These are phyloP conservation scores for Vicugna pacos DNA, from an alignment of 2,113 vertebrate species.

Conservation along the genomic window DNA sequence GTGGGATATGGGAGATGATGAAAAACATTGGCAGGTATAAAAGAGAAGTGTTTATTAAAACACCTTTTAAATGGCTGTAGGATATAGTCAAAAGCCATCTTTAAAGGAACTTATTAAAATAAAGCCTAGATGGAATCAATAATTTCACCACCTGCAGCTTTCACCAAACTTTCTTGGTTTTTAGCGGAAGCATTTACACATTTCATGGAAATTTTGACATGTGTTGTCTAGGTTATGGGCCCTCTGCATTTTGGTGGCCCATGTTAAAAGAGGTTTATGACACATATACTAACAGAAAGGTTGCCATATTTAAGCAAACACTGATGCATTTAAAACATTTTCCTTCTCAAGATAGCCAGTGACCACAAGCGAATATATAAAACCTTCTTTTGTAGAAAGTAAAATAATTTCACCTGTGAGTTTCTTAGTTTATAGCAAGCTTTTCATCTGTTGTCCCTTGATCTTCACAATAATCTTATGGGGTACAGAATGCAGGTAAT, in stretches of 20 bases:
- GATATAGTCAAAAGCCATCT: slow-evolving; percentile 80
- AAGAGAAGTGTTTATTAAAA: slow-evolving; percentile 87
- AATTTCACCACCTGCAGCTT: slow-evolving; percentile 81
- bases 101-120: slow-evolving; percentile 83
- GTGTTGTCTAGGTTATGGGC: not conserved
- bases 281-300: not conserved
- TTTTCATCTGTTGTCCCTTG: not conserved
- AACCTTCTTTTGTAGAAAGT: not conserved
- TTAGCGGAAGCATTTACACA: slow-evolving; percentile 63
- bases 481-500: not conserved
- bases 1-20: slow-evolving; percentile 71
- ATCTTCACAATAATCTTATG: not conserved
- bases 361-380: not conserved
- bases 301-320: not conserved
- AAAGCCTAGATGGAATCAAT: slow-evolving; percentile 75
- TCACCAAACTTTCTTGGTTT: slow-evolving; percentile 72
- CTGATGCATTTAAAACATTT: not conserved
- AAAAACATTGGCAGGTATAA: slow-evolving; percentile 82
- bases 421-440: slow-evolving; percentile 19
- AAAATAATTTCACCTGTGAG: not conserved
- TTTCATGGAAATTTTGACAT: slow-evolving; percentile 61
- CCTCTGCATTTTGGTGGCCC: not conserved
- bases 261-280: not conserved
- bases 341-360: not conserved
- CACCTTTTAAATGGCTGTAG: slow-evolving; percentile 81